A percentile compares a stretch with the other conserved stretches of the same genome.
Conservation (phyloP, 2,113 vertebrate species). For the Coptodon bakossiorum region DNA sequence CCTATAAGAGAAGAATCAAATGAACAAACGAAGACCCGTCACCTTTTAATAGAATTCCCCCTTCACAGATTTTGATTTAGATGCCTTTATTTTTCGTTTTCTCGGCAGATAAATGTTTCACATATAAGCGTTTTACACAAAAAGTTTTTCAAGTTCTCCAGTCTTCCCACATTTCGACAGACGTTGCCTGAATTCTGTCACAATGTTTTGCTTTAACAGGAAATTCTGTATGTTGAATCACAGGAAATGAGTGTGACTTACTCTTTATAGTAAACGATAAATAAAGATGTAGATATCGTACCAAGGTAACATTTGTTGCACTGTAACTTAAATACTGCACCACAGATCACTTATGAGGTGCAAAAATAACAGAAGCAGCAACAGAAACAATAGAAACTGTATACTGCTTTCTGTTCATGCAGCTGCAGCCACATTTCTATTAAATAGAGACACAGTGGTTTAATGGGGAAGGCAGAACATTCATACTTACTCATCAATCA, state of each 20-base stretch:
- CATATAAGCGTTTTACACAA: not conserved
- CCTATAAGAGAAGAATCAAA: not conserved
- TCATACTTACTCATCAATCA: constrained; percentile 68
- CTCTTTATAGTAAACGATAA: not conserved
- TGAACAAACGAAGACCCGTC: not conserved
- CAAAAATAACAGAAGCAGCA: not conserved
- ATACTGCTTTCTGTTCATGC: not conserved
- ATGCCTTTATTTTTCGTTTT: not conserved
- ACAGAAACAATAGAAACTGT: not conserved
- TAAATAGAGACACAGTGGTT: not conserved
- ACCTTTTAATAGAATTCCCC: not conserved
- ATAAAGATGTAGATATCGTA: not conserved
- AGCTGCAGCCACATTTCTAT: not conserved
- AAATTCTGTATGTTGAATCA: not conserved
- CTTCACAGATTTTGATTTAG: not conserved
- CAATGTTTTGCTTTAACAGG: not conserved
- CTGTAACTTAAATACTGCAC: not conserved
- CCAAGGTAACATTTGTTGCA: not conserved
- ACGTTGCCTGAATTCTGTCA: not conserved
- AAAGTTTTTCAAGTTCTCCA: not conserved
- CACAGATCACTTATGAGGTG: not conserved
- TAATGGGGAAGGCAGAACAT: not conserved
- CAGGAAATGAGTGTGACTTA: not conserved
- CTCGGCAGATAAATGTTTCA: not conserved
- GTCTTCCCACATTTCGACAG: not conserved